Percentiles rank a stretch among this genome's conserved stretches.
These are phyloP conservation scores for Calliopsis andreniformis DNA, from an alignment of 1,140 invertebrate species.

Conservation along the genomic window DNA sequence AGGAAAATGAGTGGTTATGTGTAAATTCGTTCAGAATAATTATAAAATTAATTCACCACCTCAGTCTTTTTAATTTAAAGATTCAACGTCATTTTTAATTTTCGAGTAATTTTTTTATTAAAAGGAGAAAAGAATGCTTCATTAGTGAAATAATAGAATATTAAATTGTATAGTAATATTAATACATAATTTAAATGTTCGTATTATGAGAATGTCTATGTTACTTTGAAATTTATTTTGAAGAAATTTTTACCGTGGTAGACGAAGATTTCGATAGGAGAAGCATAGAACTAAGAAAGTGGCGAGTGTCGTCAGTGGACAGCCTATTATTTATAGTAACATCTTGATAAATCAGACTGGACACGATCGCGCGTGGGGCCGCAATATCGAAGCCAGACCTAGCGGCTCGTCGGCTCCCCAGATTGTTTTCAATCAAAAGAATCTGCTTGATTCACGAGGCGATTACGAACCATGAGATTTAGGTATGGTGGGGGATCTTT, in stretches of 20 bases:
- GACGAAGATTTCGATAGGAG: background rate
- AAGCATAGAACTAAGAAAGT: conserved; percentile 34
- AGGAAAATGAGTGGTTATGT: too few relatives aligned
- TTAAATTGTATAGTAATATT: too few relatives aligned
- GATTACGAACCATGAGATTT: conserved; percentile 24
- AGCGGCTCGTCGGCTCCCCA: background rate
- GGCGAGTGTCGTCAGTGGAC: conserved; percentile 17
- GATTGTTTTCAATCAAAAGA: conserved; percentile 42
- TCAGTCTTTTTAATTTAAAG: too few relatives aligned
- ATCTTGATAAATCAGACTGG: conserved; percentile 38
- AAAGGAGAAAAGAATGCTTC: too few relatives aligned
- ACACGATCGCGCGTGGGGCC: conserved; percentile 10
- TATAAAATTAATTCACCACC: too few relatives aligned
- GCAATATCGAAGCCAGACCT: background rate
- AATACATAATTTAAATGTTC: too few relatives aligned
- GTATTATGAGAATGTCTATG: too few relatives aligned
- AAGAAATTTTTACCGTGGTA: background rate
- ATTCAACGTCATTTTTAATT: too few relatives aligned
- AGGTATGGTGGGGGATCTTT: conserved; percentile 12
- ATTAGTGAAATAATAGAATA: too few relatives aligned
- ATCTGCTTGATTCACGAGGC: conserved; percentile 5
- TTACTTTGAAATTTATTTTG: too few relatives aligned
- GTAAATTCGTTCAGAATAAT: too few relatives aligned
- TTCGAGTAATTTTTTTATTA: too few relatives aligned
- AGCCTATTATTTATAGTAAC: conserved; percentile 37